A percentile compares a stretch with the other conserved stretches of the same genome.
These are phyloP conservation scores for Malachius bipustulatus DNA, from an alignment of 2,888 invertebrate genomes.

Conservation along the genomic window DNA sequence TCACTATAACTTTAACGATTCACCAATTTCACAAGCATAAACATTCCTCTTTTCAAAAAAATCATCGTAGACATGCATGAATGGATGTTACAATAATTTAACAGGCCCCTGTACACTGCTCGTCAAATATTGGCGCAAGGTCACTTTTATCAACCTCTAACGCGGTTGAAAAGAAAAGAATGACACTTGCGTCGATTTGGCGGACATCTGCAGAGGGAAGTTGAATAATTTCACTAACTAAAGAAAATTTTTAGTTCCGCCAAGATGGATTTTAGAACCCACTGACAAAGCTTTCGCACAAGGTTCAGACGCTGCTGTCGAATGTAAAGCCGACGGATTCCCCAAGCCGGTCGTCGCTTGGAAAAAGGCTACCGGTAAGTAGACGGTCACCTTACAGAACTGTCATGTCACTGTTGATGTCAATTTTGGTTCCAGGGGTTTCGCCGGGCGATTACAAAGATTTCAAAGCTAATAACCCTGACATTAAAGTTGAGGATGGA, in stretches of 20 bases:
- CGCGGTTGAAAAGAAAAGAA: no score
- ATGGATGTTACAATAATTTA: no score
- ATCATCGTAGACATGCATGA: no score
- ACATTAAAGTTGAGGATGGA: constrained; percentile 89
- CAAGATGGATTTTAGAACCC: constrained; percentile 90
- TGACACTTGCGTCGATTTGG: no score
- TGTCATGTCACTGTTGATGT: not conserved
- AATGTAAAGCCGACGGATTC: constrained; percentile 93
- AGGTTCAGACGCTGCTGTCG: constrained; percentile 85
- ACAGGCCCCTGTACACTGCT: no score
- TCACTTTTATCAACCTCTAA: no score
- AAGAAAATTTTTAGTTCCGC: constrained; percentile 91
- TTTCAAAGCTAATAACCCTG: constrained; percentile 78
- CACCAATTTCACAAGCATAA: no score
- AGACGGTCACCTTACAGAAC: not conserved
- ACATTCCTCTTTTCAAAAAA: no score
- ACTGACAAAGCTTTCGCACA: constrained; percentile 92
- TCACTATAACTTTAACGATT: no score
- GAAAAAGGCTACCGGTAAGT: constrained; percentile 86
- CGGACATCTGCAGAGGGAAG: no score
- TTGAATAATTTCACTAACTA: no score
- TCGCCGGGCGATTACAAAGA: constrained; percentile 84
- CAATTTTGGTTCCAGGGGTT: constrained; percentile 11
- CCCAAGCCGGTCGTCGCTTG: constrained; percentile 89
- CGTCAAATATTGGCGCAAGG: no score